Conservation (phyloP, 2,113 vertebrate genomes). For the Python bivittatus region DNA sequence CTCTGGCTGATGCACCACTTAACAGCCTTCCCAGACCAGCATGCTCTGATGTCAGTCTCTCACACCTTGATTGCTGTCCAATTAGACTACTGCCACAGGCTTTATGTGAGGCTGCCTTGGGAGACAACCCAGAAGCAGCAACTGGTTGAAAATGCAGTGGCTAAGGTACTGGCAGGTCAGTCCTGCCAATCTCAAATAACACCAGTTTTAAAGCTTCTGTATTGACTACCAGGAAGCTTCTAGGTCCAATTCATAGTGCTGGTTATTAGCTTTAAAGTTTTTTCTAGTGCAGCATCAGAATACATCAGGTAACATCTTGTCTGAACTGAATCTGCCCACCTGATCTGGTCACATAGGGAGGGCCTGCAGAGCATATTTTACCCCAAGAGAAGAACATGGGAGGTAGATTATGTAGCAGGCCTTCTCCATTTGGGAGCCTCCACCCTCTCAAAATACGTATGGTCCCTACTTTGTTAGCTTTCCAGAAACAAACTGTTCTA, state of each 20-base stretch:
- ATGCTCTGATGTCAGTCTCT: not conserved
- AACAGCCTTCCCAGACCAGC: not conserved
- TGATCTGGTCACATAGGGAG: not conserved
- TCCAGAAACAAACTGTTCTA: not conserved
- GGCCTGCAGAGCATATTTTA: not conserved
- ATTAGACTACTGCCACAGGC: not conserved
- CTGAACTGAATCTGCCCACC: not conserved
- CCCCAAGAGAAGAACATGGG: not conserved
- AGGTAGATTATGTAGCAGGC: not conserved
- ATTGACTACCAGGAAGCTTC: not conserved
- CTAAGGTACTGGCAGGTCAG: not conserved
- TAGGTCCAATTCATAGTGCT: not conserved
- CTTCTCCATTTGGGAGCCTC: not conserved
- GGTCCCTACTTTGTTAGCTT: not conserved
- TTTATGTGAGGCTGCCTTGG: not conserved
- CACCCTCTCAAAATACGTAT: not conserved
- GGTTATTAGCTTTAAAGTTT: not conserved
- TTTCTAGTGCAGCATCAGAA: not conserved
- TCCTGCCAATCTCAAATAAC: not conserved
- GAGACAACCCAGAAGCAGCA: not conserved
- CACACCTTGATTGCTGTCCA: not conserved
- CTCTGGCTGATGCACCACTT: not conserved
- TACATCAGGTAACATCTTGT: not conserved
- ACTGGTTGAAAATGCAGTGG: not conserved
- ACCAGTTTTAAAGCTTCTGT: not conserved